Conservation (phyloP, 2,888 invertebrate genomes). For the Malthinus flaveolus region DNA sequence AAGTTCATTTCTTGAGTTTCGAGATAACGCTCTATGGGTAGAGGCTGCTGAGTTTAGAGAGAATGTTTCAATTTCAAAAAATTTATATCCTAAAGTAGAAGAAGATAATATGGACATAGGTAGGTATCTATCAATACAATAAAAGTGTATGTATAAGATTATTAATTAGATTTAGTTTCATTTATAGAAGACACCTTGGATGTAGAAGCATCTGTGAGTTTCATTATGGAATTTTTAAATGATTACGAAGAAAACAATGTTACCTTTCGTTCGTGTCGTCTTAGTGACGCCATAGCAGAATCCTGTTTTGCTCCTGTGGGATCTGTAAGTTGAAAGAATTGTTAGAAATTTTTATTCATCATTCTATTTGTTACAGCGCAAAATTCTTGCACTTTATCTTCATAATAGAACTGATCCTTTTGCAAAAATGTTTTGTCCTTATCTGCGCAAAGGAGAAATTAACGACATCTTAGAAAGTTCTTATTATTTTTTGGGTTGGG, state of each 20-base stretch:
- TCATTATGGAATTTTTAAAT: slow-evolving; percentile 31
- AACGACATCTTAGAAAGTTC: slow-evolving; percentile 33
- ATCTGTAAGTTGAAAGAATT: slow-evolving; percentile 9
- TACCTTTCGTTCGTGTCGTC: slow-evolving; percentile 34
- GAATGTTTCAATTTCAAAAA: background rate
- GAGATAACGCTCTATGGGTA: slow-evolving; percentile 3
- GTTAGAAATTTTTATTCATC: background rate
- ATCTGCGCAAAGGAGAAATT: slow-evolving; percentile 35
- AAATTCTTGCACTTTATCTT: slow-evolving; percentile 41
- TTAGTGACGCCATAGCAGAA: slow-evolving; percentile 36
- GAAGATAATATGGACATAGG: background rate
- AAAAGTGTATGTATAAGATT: background rate
- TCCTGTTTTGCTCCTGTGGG: slow-evolving; percentile 11
- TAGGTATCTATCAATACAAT: no score
- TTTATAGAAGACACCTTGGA: slow-evolving; percentile 23
- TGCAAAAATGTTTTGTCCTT: slow-evolving; percentile 37
- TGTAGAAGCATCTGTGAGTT: slow-evolving; percentile 34
- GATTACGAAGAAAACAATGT: slow-evolving; percentile 30
- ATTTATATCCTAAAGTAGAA: background rate
- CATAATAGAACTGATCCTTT: slow-evolving; percentile 41
- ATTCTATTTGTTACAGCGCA: slow-evolving; percentile 33
- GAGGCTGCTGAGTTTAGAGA: background rate
- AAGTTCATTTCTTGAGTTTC: background rate
- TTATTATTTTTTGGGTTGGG: slow-evolving; percentile 45
- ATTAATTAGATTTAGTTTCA: background rate